Conservation (phyloP, 2,888 invertebrate species). For the Trissoscelio sp. region DNA sequence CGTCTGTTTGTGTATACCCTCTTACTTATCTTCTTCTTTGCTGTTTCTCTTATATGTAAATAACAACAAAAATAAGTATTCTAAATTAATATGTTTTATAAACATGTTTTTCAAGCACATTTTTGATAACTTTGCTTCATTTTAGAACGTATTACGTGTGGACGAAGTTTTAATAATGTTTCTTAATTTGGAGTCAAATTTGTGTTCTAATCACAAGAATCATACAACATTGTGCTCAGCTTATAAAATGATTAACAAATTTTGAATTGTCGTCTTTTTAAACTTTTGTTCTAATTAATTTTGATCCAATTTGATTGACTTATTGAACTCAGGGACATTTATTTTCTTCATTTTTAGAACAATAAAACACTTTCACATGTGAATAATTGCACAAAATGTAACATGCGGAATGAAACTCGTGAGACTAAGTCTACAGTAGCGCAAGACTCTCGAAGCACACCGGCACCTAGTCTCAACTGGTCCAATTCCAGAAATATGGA, state of each 20-base stretch:
- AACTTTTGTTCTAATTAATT: too few relatives aligned
- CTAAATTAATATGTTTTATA: constrained; percentile 32
- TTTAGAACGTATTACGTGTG: too few relatives aligned
- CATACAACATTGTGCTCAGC: constrained; percentile 48
- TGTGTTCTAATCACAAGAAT: constrained; percentile 34
- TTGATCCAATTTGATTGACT: not conserved
- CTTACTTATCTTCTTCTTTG: constrained; percentile 45
- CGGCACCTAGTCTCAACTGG: constrained; percentile 71
- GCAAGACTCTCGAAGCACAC: constrained; percentile 69
- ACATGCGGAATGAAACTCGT: constrained; percentile 75
- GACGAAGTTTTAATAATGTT: too few relatives aligned
- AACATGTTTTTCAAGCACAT: constrained; percentile 51
- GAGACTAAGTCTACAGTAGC: constrained; percentile 79
- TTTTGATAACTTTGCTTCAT: not conserved
- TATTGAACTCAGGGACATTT: too few relatives aligned
- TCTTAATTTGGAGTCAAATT: not conserved
- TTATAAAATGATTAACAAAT: too few relatives aligned
- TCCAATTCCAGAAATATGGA: constrained; percentile 83
- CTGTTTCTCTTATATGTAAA: constrained; percentile 60
- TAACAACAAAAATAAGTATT: constrained; percentile 61
- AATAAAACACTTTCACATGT: constrained; percentile 40
- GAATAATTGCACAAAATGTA: constrained; percentile 59
- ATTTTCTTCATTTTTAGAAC: too few relatives aligned
- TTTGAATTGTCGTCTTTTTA: too few relatives aligned
- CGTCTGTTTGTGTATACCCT: constrained; percentile 43